Conservation (phyloP, 2,797 vertebrate species). For the Poeciliopsis turneri region DNA sequence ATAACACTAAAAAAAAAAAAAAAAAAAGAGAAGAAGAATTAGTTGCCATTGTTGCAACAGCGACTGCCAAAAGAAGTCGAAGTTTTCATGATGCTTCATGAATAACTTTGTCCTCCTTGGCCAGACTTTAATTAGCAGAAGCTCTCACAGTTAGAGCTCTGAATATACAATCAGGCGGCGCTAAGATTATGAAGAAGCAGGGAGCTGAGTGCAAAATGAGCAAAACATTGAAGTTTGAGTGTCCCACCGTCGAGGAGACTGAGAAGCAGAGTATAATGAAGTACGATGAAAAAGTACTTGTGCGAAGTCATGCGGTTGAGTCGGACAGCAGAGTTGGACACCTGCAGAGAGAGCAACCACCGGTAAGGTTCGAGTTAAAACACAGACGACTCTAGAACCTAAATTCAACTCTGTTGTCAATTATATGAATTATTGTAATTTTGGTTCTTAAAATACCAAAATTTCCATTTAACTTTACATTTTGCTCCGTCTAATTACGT, state of each 20-base stretch:
- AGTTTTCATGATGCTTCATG: conserved; percentile 16
- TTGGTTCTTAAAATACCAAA: too few relatives aligned
- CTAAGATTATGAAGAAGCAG: conserved; percentile 2
- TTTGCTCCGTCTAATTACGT: too few relatives aligned
- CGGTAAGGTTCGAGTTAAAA: conserved; percentile 1
- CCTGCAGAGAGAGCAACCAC: conserved; percentile 33
- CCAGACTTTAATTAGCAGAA: conserved; percentile 15
- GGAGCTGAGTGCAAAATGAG: neutral
- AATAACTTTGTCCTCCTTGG: conserved; percentile 7
- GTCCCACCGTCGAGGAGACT: neutral
- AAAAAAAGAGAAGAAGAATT: neutral
- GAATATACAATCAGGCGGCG: conserved; percentile 3
- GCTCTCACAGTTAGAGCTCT: conserved; percentile 3
- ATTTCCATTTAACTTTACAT: too few relatives aligned
- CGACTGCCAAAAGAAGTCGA: neutral
- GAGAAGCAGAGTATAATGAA: neutral
- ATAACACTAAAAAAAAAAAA: neutral
- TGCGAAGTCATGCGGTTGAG: conserved; percentile 9
- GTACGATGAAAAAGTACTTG: conserved; percentile 15
- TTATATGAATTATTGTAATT: too few relatives aligned
- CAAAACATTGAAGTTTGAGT: neutral
- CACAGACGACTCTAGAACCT: neutral
- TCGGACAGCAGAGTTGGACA: conserved; percentile 4
- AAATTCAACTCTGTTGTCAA: neutral
- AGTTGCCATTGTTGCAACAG: neutral